These are phyloP conservation scores for Pachypeltis micranthus DNA, from an alignment of 1,140 invertebrate genomes.

Conservation along the genomic window DNA sequence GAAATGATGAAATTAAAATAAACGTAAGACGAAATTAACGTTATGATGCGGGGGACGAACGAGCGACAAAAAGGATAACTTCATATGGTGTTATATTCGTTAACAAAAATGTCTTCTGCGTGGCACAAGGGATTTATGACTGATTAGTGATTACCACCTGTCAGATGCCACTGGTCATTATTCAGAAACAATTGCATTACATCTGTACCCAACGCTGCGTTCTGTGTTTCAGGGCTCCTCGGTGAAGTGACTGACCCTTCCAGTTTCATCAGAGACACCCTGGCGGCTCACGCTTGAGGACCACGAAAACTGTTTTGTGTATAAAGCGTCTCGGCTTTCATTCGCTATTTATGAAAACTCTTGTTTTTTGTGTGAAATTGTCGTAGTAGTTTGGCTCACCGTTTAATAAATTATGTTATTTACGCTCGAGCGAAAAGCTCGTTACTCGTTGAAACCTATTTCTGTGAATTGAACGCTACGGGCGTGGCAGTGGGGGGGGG, in stretches of 20 bases:
- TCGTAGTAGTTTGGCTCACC: too few relatives aligned
- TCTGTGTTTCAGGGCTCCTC: conserved; percentile 44
- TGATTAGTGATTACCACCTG: not conserved
- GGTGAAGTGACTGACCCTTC: conserved; percentile 47
- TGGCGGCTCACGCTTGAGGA: conserved; percentile 7
- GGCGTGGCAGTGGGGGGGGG: too few relatives aligned
- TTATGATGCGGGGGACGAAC: not conserved
- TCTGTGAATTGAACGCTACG: too few relatives aligned
- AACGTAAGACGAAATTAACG: too few relatives aligned
- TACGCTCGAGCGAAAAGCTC: too few relatives aligned
- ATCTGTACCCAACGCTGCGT: conserved; percentile 19
- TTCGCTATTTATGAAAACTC: too few relatives aligned
- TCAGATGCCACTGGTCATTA: not conserved
- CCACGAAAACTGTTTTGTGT: too few relatives aligned
- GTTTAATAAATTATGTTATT: too few relatives aligned
- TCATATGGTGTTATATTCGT: not conserved
- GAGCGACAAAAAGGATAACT: not conserved
- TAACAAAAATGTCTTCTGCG: not conserved
- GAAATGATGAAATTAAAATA: too few relatives aligned
- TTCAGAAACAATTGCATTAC: not conserved
- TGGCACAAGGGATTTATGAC: not conserved
- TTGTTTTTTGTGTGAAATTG: too few relatives aligned
- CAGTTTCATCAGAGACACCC: conserved; percentile 41
- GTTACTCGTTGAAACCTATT: too few relatives aligned
- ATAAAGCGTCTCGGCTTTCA: too few relatives aligned